These are phyloP conservation scores for Nesometra sesokonis DNA, from an alignment of 35 echinoderm and acorn worm genomes.

Conservation along the genomic window DNA sequence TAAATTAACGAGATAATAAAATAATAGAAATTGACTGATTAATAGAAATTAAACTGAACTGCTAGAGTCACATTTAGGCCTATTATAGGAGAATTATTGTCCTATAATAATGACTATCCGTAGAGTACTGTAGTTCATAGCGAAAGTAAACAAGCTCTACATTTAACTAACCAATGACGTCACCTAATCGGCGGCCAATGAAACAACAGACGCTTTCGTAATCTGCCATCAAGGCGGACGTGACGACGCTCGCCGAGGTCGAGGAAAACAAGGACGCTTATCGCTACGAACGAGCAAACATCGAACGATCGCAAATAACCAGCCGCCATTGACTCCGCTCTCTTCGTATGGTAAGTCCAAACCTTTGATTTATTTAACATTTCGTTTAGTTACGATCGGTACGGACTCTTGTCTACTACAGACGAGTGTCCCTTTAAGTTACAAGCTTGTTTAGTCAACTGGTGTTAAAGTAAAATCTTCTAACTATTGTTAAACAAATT, in stretches of 20 bases:
- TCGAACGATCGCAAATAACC: not conserved
- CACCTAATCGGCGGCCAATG: not conserved
- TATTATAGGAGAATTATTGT: not conserved
- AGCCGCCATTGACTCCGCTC: not conserved
- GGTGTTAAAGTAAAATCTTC: no score
- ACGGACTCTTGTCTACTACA: not conserved
- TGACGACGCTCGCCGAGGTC: not conserved
- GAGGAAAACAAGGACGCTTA: not conserved
- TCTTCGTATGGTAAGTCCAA: not conserved
- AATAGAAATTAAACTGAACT: no score
- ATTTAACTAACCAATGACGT: not conserved
- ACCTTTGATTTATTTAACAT: no score
- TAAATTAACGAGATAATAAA: no score
- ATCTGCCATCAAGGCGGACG: not conserved
- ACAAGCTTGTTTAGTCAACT: no score
- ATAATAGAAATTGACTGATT: no score
- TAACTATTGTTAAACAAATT: no score
- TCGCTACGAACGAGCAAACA: not conserved
- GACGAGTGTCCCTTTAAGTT: not conserved
- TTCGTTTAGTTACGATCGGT: not conserved
- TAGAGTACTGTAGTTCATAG: no score
- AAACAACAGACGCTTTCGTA: not conserved
- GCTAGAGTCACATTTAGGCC: not conserved
- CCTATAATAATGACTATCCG: no score
- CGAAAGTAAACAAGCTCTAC: no score